Evolutionary conservation across 2,797 vertebrate genomes (phyloP), one percentile per base, ranked within the genome.

Genomic region (Lophius americanus): DNA sequence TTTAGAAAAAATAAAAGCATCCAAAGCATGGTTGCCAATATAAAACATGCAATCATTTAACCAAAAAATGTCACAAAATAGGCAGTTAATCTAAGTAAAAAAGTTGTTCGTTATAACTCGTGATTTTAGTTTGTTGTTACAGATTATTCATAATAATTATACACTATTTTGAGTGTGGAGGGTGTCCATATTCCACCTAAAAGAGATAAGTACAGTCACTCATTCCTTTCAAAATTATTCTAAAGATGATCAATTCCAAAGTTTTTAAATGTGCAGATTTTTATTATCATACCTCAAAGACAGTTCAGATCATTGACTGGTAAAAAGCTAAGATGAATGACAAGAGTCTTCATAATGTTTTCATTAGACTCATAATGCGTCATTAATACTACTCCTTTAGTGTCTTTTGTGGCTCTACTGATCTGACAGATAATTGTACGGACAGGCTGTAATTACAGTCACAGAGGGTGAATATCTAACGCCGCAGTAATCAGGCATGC

Each of bases 241-340:
- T 39, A 44, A 57, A 35, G 4, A 48, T 35, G 7, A 47, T 2
- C 4, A 42, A 32, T 38, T 53, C 35, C 13, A 59, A 23, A 32
- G 50, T 59, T 55, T 52, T 52, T 2, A 6, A 47, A 57, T 7
- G 9, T 57, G 8, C 2, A 59, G 5, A 33, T 59, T 9, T 55
- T 54, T 39, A 60, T 9, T 46, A 5, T 61, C 13, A n/a, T 12
- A 53, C 14, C 6, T 13, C 48, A 11, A 64, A 68, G 42, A 47
- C 41, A 73, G 46, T 60, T 76, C 14, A 70, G 50, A 50, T 67
- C 53, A 66, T 73, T 50, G 56, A 47, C 6, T 23, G 9, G 38
- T 4, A 33, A 70, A 51, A 66, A 60, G 49, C 12, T 13, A 37
- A 43, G 35, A 52, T 59, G 14, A 57, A 12, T 4, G 2, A 55